phyloP scores from a whole-genome alignment of 2,113 vertebrate genomes.

The Corythornis vintsioides region DNA sequence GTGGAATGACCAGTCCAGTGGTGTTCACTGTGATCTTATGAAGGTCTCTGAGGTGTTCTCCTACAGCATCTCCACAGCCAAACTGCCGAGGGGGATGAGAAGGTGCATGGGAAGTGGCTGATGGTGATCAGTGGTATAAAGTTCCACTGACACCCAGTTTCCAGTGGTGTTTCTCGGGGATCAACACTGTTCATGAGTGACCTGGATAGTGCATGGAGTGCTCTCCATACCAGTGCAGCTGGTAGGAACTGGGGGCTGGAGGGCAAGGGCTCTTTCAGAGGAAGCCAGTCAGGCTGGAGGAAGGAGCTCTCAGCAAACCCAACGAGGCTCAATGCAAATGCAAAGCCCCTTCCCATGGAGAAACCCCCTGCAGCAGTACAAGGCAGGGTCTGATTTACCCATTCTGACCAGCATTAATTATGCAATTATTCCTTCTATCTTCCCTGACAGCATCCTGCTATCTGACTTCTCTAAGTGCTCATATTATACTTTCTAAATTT shows the following conservation, averaged over 20 bases:
- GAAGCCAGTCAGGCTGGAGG: not conserved
- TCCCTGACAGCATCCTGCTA: not conserved
- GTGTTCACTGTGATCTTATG: not conserved
- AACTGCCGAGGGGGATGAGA: not conserved
- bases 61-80: not conserved
- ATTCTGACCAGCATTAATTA: not conserved
- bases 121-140: not conserved
- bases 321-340: not conserved
- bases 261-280: not conserved
- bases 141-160: not conserved
- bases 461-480: not conserved
- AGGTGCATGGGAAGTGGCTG: not conserved
- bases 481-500: conserved; percentile 30
- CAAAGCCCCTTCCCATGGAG: not conserved
- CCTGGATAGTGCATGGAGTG: not conserved
- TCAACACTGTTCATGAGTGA: not conserved
- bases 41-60: not conserved
- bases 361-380: not conserved
- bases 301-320: not conserved
- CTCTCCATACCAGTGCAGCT: not conserved
- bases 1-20: not conserved
- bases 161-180: not conserved
- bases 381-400: not conserved
- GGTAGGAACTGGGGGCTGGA: not conserved
- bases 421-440: not conserved